These are phyloP conservation scores for Pantherophis guttatus DNA, from an alignment of 2,113 vertebrate genomes.

Conservation along the genomic window DNA sequence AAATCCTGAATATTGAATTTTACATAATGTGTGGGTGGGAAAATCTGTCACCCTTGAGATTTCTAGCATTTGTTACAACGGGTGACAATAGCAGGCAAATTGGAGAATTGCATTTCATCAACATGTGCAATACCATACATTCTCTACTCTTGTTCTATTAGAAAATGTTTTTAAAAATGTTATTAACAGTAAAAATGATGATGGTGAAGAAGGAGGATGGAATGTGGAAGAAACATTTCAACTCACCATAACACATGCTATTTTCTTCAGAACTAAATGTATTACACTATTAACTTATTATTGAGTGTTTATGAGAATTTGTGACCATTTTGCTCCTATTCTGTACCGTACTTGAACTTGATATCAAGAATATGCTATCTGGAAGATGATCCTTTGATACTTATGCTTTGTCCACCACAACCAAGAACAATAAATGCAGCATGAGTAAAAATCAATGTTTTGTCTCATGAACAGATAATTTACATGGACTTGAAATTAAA, in stretches of 20 bases:
- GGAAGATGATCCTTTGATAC: conserved; percentile 30
- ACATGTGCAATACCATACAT: background rate
- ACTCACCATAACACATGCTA: conserved; percentile 36
- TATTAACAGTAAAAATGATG: background rate
- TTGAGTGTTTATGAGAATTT: conserved; percentile 11
- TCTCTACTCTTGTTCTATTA: background rate
- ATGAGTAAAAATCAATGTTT: conserved; percentile 62
- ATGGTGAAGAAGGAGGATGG: background rate
- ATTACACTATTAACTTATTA: conserved; percentile 5
- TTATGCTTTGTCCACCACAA: conserved; percentile 41
- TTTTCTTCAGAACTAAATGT: conserved; percentile 46
- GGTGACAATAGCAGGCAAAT: background rate
- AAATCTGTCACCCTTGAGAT: background rate
- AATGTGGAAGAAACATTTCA: background rate
- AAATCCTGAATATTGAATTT: background rate
- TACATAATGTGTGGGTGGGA: background rate
- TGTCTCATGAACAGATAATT: conserved; percentile 71
- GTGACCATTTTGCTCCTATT: background rate
- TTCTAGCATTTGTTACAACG: background rate
- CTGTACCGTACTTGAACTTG: conserved; percentile 24
- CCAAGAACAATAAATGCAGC: background rate
- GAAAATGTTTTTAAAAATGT: background rate
- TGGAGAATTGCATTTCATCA: background rate
- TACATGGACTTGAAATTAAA: conserved; percentile 73
- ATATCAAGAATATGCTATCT: conserved; percentile 20